Evolutionary conservation across 1,140 invertebrate species (phyloP).

Genomic region (Drosophila kanapiae): DNA sequence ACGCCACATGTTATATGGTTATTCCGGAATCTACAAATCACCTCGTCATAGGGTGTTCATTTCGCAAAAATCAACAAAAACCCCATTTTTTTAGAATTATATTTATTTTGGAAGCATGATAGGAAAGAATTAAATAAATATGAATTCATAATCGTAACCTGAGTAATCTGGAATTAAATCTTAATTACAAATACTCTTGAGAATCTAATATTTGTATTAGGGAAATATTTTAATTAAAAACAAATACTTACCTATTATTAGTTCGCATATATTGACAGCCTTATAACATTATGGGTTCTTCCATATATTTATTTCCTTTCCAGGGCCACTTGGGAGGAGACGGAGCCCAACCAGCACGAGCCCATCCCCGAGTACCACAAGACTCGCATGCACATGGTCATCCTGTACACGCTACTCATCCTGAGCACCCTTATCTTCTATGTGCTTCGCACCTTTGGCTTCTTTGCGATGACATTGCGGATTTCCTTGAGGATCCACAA

Average conservation of each 20-base stretch:
- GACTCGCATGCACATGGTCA: slow-evolving; percentile 54
- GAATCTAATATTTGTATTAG: no score
- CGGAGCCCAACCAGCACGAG: slow-evolving; percentile 61
- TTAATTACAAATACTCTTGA: no score
- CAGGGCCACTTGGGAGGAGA: slow-evolving; percentile 84
- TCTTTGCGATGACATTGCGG: slow-evolving; percentile 92
- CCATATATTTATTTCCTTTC: neutral
- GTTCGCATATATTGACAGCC: no score
- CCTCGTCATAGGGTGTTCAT: neutral
- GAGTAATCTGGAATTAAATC: no score
- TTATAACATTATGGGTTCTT: no score
- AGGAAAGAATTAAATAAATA: neutral
- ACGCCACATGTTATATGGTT: slow-evolving; percentile 32
- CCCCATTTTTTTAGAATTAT: neutral
- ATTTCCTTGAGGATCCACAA: slow-evolving; percentile 94
- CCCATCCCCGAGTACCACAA: slow-evolving; percentile 47
- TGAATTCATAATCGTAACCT: no score
- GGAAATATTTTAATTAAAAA: no score
- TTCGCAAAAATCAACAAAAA: neutral
- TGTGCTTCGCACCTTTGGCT: slow-evolving; percentile 88
- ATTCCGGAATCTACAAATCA: slow-evolving; percentile 10
- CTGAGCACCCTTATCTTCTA: slow-evolving; percentile 69
- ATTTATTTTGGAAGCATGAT: neutral
- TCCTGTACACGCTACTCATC: slow-evolving; percentile 69
- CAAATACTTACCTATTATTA: no score